Base-by-base conservation (phyloP, 2,888 invertebrate species). In the Tuberolachnus salignus region DNA sequence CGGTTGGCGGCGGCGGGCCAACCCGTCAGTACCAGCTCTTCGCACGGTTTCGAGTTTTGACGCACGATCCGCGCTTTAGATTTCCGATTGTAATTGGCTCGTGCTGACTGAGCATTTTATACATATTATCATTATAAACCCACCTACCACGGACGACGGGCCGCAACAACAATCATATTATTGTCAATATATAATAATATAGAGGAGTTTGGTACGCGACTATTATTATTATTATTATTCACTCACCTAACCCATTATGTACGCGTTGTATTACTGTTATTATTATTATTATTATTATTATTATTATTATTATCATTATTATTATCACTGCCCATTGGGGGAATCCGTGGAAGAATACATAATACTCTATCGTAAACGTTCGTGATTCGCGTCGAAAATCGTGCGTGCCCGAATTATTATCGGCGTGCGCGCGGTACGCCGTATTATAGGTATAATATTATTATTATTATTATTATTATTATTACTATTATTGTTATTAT, bases 71-170 rank as follows among this genome's bases (percentile, higher is more conserved):
- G 55, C 75, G 34, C 75, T 78, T 78, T 78, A 78, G 67, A 67
- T 78, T n/a, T n/a, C 57, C 67, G 67, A 78, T 51, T 42, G 42
- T 78, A 78, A 78, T 78, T 78, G 75, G 75, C 75, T 78, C 75
- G 75, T 78, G 75, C 75, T 78, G 75, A 78, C 75, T 78, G 75
- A 46, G 67, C 75, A 78, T 42, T 75, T 75, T 66, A 66, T 26
- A 61, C 26, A 10, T 19, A 69, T 75, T 46, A 57, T 75, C 49
- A 78, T 78, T 57, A 57, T 63, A 63, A n/a, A 21, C 19, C 16
- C 49, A 19, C 10, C 4, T 42, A 16, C 26, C 42, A 21, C 21
- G 8, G 8, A 53, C n/a, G n/a, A 16, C 14, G 14, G 14, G 13
- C 34, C 34, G 34, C 34, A 34, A 51, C 16, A 4, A 14, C 16